Conservation (phyloP, 2,888 invertebrate species). For the Pherbina coryleti region DNA sequence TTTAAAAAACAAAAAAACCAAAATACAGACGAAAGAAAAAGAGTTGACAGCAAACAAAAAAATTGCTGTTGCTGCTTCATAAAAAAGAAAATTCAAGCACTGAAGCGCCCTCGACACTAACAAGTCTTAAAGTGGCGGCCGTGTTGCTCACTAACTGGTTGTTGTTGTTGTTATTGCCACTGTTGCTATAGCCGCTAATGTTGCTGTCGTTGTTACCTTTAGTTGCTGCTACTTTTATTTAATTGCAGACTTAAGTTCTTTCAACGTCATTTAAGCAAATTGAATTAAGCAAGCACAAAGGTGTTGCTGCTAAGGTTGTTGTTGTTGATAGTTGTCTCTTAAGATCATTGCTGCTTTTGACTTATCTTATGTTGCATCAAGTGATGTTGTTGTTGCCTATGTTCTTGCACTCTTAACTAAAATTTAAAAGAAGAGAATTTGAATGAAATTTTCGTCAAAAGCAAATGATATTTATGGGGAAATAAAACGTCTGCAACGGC, state of each 20-base stretch:
- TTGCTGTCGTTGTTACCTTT: background rate
- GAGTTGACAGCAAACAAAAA: background rate
- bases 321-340: background rate
- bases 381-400: conserved; percentile 10
- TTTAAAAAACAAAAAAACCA: background rate
- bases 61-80: background rate
- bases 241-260: conserved; percentile 30
- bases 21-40: too few relatives aligned
- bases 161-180: background rate
- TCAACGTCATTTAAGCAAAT: conserved; percentile 23
- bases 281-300: conserved; percentile 21
- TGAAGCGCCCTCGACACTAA: conserved; percentile 3
- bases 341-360: background rate
- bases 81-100: background rate
- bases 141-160: background rate
- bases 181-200: background rate
- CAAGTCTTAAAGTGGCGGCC: background rate
- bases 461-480: too few relatives aligned
- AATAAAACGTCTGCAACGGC: too few relatives aligned
- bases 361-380: background rate
- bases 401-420: background rate
- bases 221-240: background rate
- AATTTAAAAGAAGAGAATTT: background rate
- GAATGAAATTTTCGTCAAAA: background rate
- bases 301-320: background rate